Conservation (phyloP, 2,797 vertebrate genomes). For the Arnoldichthys spilopterus region DNA sequence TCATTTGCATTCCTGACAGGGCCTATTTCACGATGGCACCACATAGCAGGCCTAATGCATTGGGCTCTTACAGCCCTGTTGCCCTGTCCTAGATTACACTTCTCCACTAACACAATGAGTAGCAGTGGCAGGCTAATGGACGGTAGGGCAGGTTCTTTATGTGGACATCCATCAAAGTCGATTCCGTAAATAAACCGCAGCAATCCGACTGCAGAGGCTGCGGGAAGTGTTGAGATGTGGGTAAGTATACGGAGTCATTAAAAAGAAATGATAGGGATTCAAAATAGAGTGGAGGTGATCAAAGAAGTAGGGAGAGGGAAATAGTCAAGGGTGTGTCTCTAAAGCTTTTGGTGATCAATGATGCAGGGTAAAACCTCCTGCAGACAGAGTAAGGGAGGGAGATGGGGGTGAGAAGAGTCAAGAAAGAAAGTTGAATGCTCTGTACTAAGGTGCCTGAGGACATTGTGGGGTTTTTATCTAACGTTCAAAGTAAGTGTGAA, state of each 20-base stretch:
- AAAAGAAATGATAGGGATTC: slow-evolving; percentile 8
- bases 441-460: background rate
- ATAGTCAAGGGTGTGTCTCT: background rate
- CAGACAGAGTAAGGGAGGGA: slow-evolving; percentile 4
- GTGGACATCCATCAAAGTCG: slow-evolving; percentile 22
- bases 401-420: background rate
- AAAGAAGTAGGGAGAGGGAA: background rate
- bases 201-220: slow-evolving; percentile 5
- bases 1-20: slow-evolving; percentile 6
- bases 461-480: background rate
- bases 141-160: background rate
- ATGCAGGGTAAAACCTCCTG: slow-evolving; percentile 2
- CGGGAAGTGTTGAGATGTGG: slow-evolving; percentile 6
- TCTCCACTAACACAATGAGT: slow-evolving; percentile 11
- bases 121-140: slow-evolving; percentile 28
- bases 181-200: slow-evolving; percentile 8
- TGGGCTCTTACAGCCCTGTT: background rate
- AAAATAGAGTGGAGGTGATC: background rate
- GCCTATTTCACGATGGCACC: background rate
- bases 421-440: background rate
- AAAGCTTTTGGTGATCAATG: slow-evolving; percentile 22
- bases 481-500: background rate
- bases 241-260: background rate
- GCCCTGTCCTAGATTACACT: background rate
- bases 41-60: background rate